Percentiles rank a stretch among this genome's conserved stretches.
Evolutionary conservation across 2,888 invertebrate species (phyloP).

Genomic region (Drosophila ustulata): DNA sequence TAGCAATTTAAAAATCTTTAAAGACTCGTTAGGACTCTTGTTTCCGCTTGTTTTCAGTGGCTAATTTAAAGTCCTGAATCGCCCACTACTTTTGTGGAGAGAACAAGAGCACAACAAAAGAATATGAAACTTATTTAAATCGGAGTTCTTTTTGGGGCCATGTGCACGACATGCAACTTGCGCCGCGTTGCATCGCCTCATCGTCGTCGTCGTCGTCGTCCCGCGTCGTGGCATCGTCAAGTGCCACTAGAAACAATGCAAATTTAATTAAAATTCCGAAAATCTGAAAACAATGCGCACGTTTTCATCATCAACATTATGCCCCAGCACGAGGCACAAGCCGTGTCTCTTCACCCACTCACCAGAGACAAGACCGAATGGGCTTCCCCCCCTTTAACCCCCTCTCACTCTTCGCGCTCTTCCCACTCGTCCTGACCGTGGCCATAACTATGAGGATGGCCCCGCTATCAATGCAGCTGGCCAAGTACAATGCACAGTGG

Average conservation of each 20-base stretch:
- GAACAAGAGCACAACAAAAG: conserved; percentile 42
- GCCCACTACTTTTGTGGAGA: conserved; percentile 22
- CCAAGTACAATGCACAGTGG: conserved; percentile 55
- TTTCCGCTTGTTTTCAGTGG: background rate
- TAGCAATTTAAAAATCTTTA: conserved; percentile 30
- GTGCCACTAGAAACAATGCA: conserved; percentile 74
- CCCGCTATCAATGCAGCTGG: conserved; percentile 60
- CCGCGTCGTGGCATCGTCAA: conserved; percentile 49
- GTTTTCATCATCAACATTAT: conserved; percentile 71
- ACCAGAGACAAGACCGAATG: conserved; percentile 21
- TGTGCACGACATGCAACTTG: conserved; percentile 26
- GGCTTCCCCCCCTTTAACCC: background rate
- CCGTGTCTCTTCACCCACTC: conserved; percentile 20
- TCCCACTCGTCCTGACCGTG: conserved; percentile 41
- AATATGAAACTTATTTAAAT: conserved; percentile 71
- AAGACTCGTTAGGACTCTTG: conserved; percentile 33
- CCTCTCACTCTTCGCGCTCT: background rate
- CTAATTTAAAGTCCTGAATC: conserved; percentile 55
- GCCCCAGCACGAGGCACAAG: conserved; percentile 40
- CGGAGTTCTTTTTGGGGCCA: conserved; percentile 43
- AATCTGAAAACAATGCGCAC: conserved; percentile 72
- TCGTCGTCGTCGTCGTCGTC: conserved; percentile 7
- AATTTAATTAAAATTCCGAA: conserved; percentile 76
- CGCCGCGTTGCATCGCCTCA: conserved; percentile 7
- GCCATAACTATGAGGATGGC: conserved; percentile 48